phyloP scores from a whole-genome alignment of 2,113 vertebrate genomes.

The Rafetus swinhoei region DNA sequence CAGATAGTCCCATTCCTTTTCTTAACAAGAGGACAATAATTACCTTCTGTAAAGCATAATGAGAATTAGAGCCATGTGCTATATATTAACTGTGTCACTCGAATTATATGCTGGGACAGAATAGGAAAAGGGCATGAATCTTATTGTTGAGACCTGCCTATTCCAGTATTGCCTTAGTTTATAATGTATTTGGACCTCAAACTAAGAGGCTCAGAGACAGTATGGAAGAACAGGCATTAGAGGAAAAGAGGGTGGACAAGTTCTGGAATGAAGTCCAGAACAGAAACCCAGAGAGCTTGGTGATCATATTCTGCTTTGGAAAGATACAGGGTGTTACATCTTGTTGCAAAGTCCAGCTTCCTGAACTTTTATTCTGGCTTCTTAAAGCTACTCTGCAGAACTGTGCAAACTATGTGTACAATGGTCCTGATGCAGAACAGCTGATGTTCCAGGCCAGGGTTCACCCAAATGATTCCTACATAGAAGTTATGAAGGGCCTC shows the following conservation, averaged over 20 bases:
- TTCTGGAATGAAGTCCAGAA: background rate
- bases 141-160: background rate
- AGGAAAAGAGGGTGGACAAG: background rate
- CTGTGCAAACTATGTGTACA: background rate
- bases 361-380: background rate
- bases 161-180: background rate
- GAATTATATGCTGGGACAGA: background rate
- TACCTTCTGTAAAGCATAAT: background rate
- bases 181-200: background rate
- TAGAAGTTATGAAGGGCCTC: background rate
- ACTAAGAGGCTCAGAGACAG: too few relatives aligned
- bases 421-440: background rate
- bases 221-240: background rate
- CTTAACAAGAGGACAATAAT: background rate
- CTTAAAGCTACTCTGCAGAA: background rate
- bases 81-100: background rate
- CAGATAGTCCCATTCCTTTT: background rate
- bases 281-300: background rate
- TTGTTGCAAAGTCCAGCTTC: background rate
- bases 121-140: background rate
- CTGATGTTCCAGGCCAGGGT: background rate
- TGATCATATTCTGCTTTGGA: background rate
- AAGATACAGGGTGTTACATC: background rate
- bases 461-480: background rate
- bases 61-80: background rate